Base-by-base conservation (phyloP, 2,888 invertebrate genomes). In the Dilophus febrilis region DNA sequence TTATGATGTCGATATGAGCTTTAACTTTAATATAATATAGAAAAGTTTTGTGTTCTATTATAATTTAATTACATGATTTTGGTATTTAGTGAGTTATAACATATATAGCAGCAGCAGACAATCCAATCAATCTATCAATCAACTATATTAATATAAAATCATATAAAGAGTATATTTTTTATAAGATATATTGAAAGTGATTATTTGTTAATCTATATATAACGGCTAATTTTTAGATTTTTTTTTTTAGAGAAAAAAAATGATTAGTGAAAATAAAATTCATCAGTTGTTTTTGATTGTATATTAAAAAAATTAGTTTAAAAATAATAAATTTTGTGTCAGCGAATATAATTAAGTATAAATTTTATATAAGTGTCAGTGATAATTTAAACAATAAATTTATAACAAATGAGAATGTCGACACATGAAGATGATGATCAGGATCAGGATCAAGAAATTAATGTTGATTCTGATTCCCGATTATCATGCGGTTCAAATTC, bases 401-500 rank as follows among this genome's bases (percentile, higher is more conserved):
- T 27, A 29, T n/a, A 29, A 28, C 32, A 39, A 42, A 42, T 29
- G 38, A 59, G 46, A 47, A 60, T 63, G 60, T 62, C 62, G 44
- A 57, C 59, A 36, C 54, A 55, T 44, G 61, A 52, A 51, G 59
- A 55, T 49, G 61, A 53, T 50, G 60, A 54, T 49, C 61, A 53
- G 47, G 57, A 51, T 48, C 64, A 58, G 48, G 63, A 54, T 50
- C 51, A 45, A 47, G 61, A 58, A 52, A 63, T 57, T 49, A 61
- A 59, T 48, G 65, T 57, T 43, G 67, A 53, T 50, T 59, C 53
- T 47, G 63, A 57, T 55, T 64, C 60, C 18, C 48, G 62, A 35
- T 56, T 62, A 51, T 64, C 51, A 45, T 61, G 61, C 44, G 61
- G 60, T 42, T 57, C 57, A 32, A 56, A 59, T 37, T 61, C 62